These are phyloP conservation scores for Phataginus tetradactyla DNA, from an alignment of 2,797 vertebrate genomes.

Conservation along the genomic window DNA sequence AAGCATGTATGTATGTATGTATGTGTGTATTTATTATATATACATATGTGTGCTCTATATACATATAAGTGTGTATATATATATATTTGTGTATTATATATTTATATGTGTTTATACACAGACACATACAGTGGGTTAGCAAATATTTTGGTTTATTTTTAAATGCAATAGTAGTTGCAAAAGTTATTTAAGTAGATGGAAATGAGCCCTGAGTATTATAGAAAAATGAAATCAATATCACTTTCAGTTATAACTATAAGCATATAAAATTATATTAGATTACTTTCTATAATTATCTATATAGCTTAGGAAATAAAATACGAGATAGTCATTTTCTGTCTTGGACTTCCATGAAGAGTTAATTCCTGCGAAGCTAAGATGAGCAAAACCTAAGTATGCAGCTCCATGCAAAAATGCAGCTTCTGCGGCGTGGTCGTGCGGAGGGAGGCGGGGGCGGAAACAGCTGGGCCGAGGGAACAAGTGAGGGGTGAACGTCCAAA, in stretches of 20 bases:
- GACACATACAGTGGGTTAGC: background rate
- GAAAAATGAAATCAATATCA: constrained; percentile 82
- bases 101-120: no score
- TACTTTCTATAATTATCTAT: constrained; percentile 22
- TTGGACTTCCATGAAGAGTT: constrained; percentile 48
- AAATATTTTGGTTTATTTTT: constrained; percentile 74
- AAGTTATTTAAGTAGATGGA: constrained; percentile 79
- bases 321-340: constrained; percentile 67
- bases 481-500: background rate
- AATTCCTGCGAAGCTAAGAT: background rate
- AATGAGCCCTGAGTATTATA: constrained; percentile 71
- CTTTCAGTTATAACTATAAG: constrained; percentile 53
- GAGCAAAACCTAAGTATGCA: constrained; percentile 41
- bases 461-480: background rate
- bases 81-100: background rate
- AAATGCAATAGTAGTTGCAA: constrained; percentile 73
- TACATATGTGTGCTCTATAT: background rate
- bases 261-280: background rate
- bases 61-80: background rate
- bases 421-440: background rate
- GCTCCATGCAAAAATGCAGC: background rate
- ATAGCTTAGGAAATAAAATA: constrained; percentile 65
- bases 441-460: accelerated
- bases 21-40: no score
- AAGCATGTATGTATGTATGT: no score